Conservation (phyloP, 2,797 vertebrate species). For the Knipowitschia caucasica region DNA sequence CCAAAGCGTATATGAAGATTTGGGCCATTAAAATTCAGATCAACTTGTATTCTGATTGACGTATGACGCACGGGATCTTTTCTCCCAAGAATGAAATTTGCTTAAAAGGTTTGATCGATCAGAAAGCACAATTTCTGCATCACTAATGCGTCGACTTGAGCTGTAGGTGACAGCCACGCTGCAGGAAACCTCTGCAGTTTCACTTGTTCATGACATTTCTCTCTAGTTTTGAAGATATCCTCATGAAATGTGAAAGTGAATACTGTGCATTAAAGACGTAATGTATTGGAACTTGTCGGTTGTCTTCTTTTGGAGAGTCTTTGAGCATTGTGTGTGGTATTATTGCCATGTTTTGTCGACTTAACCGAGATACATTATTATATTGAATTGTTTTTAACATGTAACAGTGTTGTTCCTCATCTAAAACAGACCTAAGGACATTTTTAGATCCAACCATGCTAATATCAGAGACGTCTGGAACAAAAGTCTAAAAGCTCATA, state of each 20-base stretch:
- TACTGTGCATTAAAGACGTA: too few relatives aligned
- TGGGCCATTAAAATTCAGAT: slow-evolving; percentile 11
- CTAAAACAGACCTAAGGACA: too few relatives aligned
- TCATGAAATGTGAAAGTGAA: not conserved
- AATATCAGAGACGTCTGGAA: too few relatives aligned
- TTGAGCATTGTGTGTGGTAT: too few relatives aligned
- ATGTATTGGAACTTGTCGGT: too few relatives aligned
- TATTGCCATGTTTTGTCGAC: too few relatives aligned
- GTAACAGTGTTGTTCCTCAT: too few relatives aligned
- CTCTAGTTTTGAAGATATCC: not conserved
- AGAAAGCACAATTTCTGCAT: slow-evolving; percentile 27
- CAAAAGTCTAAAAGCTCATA: too few relatives aligned
- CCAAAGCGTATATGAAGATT: slow-evolving; percentile 13
- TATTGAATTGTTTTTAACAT: too few relatives aligned
- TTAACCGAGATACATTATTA: too few relatives aligned
- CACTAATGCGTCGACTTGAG: not conserved
- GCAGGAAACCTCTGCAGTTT: not conserved
- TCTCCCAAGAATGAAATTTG: slow-evolving; percentile 30
- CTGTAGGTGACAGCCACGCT: not conserved
- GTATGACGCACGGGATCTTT: not conserved
- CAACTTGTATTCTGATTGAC: slow-evolving; percentile 1
- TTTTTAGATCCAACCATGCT: too few relatives aligned
- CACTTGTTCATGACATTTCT: not conserved
- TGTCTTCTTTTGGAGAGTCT: too few relatives aligned
- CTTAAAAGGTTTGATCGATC: slow-evolving; percentile 55